Base-by-base conservation (phyloP, 2,888 invertebrate species). In the Oegoconia quadripuncta region DNA sequence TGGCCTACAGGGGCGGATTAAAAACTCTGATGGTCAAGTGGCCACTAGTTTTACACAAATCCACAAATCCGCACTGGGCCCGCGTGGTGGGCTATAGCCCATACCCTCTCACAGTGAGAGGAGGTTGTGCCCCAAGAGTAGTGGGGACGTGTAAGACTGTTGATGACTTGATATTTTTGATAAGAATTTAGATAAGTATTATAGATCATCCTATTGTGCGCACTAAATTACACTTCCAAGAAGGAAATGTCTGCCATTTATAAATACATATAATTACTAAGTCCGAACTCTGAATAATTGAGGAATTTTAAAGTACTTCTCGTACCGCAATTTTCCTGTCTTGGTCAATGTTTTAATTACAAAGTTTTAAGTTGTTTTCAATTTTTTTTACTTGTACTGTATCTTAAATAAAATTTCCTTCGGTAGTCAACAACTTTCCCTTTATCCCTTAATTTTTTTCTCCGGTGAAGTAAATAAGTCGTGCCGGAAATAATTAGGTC, bases 331-430 rank as follows among this genome's bases (percentile, higher is more conserved):
- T 12, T 27, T 27, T 27, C 13, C 13, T 13, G 13, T 4, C 13
- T 12, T 27, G 27, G 14, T 27, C 27, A 30, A 30, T 17, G 17
- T 30, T 30, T 17, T 17, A 30, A 30, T 30, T 30, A 17, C 16
- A 30, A 30, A 17, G 9, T 14, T 17, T 30, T 30, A 30, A 14
- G n/a, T 27, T 27, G 7, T 12, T 14, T 17, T 30, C 17, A 30
- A 14, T 11, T 27, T 27, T 7, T 12, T 27, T 27, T 11, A 12
- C 26, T 27, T 27, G 12, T 27, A 27, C 26, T 7, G 26, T 11
- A 13, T 27, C 12, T 13, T 27, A 27, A 27, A 27, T 11, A 4
- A 9, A 27, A 11, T 27, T 27, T 27, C 26, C 12, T 27, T 27
- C 13, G 3, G 22, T 22, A 2, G 8, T 22, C 22, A 7, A 22